Evolutionary conservation across 1,140 invertebrate species (phyloP).

Genomic region (Diabrotica undecimpunctata): DNA sequence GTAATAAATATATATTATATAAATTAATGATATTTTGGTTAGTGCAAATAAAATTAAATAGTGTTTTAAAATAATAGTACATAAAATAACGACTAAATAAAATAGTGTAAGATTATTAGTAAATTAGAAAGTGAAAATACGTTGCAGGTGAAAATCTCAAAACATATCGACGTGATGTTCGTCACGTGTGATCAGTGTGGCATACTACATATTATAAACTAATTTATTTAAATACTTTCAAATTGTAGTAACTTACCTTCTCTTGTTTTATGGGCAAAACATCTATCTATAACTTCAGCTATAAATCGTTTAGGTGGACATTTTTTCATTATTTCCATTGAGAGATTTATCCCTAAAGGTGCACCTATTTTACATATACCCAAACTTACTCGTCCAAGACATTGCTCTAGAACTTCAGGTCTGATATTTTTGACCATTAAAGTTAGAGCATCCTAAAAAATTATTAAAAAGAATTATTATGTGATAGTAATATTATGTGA

Average conservation of each 20-base stretch:
- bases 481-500: not conserved
- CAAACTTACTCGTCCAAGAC: slow-evolving; percentile 52
- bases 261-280: slow-evolving; percentile 28
- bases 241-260: slow-evolving; percentile 18
- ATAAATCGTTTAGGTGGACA: slow-evolving; percentile 58
- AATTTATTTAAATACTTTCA: too few species aligned
- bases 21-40: too few species aligned
- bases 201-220: too few species aligned
- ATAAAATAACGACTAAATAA: too few species aligned
- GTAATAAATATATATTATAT: too few species aligned
- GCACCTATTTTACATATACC: slow-evolving; percentile 59
- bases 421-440: slow-evolving; percentile 32
- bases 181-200: too few species aligned
- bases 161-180: too few species aligned
- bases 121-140: too few species aligned
- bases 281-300: slow-evolving; percentile 23
- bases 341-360: slow-evolving; percentile 54
- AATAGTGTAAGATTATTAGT: too few species aligned
- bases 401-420: slow-evolving; percentile 47
- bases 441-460: slow-evolving; percentile 25
- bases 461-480: slow-evolving; percentile 2
- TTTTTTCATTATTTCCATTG: slow-evolving; percentile 64
- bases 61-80: too few species aligned
- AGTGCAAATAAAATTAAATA: too few species aligned
- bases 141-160: too few species aligned